Conservation (phyloP, 2,888 invertebrate genomes). For the Phengaris arion region DNA sequence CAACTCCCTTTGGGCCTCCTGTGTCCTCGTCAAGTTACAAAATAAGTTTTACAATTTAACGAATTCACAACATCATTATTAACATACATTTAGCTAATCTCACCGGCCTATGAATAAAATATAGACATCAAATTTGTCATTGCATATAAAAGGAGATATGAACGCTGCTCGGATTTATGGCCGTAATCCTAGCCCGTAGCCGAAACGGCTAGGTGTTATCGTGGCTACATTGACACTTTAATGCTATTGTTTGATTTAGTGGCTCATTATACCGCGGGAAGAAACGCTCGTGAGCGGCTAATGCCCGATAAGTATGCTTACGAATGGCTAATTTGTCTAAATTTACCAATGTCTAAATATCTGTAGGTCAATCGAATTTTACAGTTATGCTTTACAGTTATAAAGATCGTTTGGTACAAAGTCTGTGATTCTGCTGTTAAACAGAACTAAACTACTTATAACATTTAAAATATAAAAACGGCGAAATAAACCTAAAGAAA, state of each 20-base stretch:
- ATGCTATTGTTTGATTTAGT: constrained; percentile 80
- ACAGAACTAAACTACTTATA: too few relatives aligned
- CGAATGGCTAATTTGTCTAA: constrained; percentile 23
- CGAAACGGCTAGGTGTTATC: constrained; percentile 76
- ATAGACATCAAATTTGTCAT: constrained; percentile 33
- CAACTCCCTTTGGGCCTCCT: too few relatives aligned
- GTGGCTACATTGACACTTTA: constrained; percentile 76
- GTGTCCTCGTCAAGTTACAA: too few relatives aligned
- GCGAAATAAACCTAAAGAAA: too few relatives aligned
- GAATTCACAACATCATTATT: not conserved
- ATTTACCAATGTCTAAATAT: constrained; percentile 21
- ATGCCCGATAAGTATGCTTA: constrained; percentile 42
- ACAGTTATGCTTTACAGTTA: not conserved
- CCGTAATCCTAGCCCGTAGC: constrained; percentile 73
- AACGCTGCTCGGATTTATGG: constrained; percentile 67
- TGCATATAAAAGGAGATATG: constrained; percentile 55
- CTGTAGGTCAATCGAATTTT: constrained; percentile 17
- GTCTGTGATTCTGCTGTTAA: too few relatives aligned
- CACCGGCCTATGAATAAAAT: not conserved
- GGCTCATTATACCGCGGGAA: constrained; percentile 74
- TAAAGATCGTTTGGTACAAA: not conserved
- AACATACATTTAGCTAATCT: not conserved
- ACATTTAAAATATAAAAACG: too few relatives aligned
- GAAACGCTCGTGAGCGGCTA: constrained; percentile 64
- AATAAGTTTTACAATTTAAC: not conserved